phyloP scores from a whole-genome alignment of 2,113 vertebrate genomes.

The Pica pica region DNA sequence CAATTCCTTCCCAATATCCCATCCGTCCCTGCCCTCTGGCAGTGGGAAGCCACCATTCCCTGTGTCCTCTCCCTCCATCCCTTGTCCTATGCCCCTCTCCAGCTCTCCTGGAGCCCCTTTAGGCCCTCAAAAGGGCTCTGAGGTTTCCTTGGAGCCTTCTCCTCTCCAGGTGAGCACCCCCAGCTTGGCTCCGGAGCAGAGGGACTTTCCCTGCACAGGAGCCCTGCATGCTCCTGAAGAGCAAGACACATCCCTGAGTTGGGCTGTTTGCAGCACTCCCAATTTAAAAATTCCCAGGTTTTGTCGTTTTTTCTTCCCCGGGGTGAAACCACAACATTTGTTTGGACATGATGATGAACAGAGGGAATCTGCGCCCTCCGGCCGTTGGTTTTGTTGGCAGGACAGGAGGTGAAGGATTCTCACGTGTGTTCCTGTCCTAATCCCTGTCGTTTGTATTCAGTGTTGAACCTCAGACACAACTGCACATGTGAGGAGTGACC shows the following conservation, averaged over 20 bases:
- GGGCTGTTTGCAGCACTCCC: neutral
- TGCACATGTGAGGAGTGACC: neutral
- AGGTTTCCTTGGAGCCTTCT: neutral
- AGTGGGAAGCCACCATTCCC: neutral
- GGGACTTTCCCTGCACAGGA: accelerated
- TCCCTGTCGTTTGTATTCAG: neutral
- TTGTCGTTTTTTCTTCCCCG: neutral
- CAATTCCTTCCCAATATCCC: neutral
- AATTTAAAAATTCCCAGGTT: neutral
- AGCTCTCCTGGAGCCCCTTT: neutral
- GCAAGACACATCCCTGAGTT: accelerated
- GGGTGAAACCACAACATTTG: neutral
- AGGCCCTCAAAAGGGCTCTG: neutral
- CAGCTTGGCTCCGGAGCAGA: neutral
- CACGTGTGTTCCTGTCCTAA: neutral
- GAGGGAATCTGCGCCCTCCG: neutral
- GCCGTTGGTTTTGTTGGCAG: neutral
- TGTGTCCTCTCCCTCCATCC: neutral
- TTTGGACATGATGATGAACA: neutral
- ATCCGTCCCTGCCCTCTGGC: neutral
- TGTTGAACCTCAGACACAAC: neutral
- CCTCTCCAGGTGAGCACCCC: neutral
- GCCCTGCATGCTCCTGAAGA: accelerated
- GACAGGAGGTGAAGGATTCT: neutral
- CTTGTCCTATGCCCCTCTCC: neutral